phyloP scores from a whole-genome alignment of 1,140 invertebrate genomes.

The Asobara japonica region DNA sequence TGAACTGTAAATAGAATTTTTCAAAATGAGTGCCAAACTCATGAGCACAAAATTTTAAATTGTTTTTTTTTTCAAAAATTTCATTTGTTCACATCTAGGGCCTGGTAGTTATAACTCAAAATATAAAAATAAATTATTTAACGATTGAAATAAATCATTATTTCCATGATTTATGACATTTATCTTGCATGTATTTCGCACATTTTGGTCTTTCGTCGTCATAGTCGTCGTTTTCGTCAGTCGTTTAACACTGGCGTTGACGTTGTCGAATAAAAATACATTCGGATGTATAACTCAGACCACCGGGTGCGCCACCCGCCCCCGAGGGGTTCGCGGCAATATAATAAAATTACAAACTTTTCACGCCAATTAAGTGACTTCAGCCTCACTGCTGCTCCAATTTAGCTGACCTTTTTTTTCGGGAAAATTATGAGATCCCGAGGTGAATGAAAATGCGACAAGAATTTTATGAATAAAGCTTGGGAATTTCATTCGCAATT shows the following conservation, averaged over 20 bases:
- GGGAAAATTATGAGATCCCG: not conserved
- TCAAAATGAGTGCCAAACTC: no score
- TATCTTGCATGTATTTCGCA: not conserved
- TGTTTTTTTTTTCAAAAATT: no score
- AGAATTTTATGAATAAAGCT: not conserved
- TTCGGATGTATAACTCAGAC: conserved; percentile 49
- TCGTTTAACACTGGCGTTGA: conserved; percentile 61
- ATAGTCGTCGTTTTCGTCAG: conserved; percentile 59
- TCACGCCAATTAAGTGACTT: conserved; percentile 40
- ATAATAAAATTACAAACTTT: conserved; percentile 25
- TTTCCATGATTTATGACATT: not conserved
- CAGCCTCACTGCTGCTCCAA: conserved; percentile 20
- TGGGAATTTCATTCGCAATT: not conserved
- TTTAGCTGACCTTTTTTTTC: conserved; percentile 16
- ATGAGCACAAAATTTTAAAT: no score
- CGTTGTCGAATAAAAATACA: conserved; percentile 62
- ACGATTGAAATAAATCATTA: no score
- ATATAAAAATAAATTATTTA: no score
- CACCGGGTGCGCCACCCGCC: conserved; percentile 33
- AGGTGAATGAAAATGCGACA: not conserved
- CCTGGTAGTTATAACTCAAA: no score
- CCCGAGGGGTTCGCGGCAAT: not conserved
- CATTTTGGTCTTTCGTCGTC: not conserved
- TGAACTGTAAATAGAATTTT: no score
- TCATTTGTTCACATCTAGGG: no score